These are phyloP conservation scores for Agelas oroides DNA, from an alignment of 37 sponge, comb jelly and placozoan species.

Conservation along the genomic window DNA sequence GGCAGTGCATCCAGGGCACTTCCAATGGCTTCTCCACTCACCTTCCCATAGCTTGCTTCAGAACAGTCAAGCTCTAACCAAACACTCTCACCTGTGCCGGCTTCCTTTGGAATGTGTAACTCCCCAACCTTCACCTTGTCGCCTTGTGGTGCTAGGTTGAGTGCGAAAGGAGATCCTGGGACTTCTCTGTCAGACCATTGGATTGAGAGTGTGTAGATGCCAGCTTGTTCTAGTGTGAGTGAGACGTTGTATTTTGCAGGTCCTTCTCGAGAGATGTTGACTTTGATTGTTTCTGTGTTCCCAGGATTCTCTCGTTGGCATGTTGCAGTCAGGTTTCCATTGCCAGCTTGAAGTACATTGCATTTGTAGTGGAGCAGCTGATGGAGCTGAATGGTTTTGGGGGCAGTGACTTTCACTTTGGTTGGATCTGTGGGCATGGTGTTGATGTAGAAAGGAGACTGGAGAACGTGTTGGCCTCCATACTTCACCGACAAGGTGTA, in stretches of 20 bases:
- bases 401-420: conserved; percentile 50
- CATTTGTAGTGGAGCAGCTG: conserved; percentile 24
- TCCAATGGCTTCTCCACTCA: no score
- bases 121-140: conserved; percentile 51
- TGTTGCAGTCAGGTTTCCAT: conserved; percentile 51
- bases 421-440: conserved; percentile 58
- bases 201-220: conserved; percentile 55
- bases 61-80: conserved; percentile 47
- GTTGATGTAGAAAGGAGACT: conserved; percentile 72
- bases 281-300: conserved; percentile 3
- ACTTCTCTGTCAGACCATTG: conserved; percentile 63
- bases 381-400: conserved; percentile 32
- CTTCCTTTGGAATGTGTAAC: conserved; percentile 52
- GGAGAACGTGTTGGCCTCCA: conserved; percentile 41
- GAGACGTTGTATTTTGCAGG: conserved; percentile 24
- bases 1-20: conserved; percentile 43
- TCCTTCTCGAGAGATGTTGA: conserved; percentile 20
- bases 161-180: conserved; percentile 75
- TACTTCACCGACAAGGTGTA: conserved; percentile 63
- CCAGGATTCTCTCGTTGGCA: conserved; percentile 68
- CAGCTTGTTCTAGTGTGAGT: conserved; percentile 53
- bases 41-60: conserved; percentile 49
- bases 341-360: conserved; percentile 70
- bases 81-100: conserved; percentile 27
- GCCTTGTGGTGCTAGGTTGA: conserved; percentile 59